A percentile compares a stretch with the other conserved stretches of the same genome.
These are phyloP conservation scores for Tachystola acroxantha DNA, from an alignment of 2,888 invertebrate genomes.

Conservation along the genomic window DNA sequence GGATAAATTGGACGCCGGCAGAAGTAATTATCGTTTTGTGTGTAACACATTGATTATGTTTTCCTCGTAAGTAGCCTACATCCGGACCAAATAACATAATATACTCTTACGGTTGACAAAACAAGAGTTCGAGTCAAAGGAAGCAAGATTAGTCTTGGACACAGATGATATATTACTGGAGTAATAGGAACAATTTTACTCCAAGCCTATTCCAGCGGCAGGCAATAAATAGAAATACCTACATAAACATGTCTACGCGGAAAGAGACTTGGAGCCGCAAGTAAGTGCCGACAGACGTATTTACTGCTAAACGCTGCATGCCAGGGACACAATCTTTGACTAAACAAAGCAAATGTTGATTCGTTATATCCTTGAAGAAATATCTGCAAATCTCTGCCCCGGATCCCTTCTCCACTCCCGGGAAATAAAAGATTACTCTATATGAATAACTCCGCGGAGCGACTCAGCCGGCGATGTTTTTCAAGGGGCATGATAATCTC, in stretches of 20 bases:
- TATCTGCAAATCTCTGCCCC: slow-evolving; percentile 44
- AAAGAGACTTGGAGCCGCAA: slow-evolving; percentile 24
- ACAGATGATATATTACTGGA: slow-evolving; percentile 10
- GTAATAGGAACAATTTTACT: slow-evolving; percentile 4
- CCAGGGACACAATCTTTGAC: slow-evolving; percentile 18
- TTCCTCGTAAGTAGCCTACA: neutral
- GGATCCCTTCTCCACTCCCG: slow-evolving; percentile 37
- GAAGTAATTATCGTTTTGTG: neutral
- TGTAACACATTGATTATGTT: no score
- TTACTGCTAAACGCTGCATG: slow-evolving; percentile 37
- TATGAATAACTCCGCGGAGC: slow-evolving; percentile 48
- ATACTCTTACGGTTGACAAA: neutral
- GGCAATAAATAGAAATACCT: slow-evolving; percentile 27
- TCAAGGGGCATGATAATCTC: slow-evolving; percentile 54
- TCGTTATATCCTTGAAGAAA: slow-evolving; percentile 41
- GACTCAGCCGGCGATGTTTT: slow-evolving; percentile 43
- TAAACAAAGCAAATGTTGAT: slow-evolving; percentile 41
- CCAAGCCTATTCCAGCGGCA: slow-evolving; percentile 14
- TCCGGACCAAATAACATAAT: neutral
- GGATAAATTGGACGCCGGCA: neutral
- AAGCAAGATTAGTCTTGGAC: slow-evolving; percentile 5
- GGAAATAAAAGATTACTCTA: slow-evolving; percentile 60
- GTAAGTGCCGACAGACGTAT: slow-evolving; percentile 36
- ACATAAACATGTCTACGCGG: slow-evolving; percentile 26
- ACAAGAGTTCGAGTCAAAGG: slow-evolving; percentile 1